phyloP scores from a whole-genome alignment of 2,888 invertebrate species.

The Dastarcus helophoroides region DNA sequence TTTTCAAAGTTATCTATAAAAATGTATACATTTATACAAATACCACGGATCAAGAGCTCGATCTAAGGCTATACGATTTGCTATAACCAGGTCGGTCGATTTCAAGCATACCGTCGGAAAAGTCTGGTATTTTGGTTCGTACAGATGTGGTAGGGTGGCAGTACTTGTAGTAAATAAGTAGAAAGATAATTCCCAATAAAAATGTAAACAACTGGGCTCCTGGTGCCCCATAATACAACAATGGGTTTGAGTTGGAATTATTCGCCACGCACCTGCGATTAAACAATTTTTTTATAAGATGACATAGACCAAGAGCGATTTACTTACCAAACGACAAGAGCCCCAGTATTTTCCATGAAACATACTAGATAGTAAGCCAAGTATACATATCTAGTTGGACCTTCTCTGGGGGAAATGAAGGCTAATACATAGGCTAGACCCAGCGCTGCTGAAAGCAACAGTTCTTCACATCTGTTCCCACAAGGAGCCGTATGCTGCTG shows the following conservation, averaged over 20 bases:
- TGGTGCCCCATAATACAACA: slow-evolving; percentile 36
- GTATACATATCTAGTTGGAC: slow-evolving; percentile 44
- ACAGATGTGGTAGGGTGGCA: slow-evolving; percentile 34
- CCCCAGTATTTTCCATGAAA: slow-evolving; percentile 40
- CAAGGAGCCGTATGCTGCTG: slow-evolving; percentile 38
- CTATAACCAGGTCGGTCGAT: slow-evolving; percentile 33
- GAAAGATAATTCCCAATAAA: slow-evolving; percentile 32
- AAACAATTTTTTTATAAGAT: slow-evolving; percentile 6
- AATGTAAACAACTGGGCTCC: slow-evolving; percentile 34
- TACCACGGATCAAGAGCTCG: slow-evolving; percentile 30
- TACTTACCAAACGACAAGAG: slow-evolving; percentile 38
- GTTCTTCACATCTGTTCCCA: slow-evolving; percentile 36
- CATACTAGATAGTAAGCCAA: slow-evolving; percentile 38
- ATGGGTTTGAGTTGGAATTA: slow-evolving; percentile 32
- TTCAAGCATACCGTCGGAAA: slow-evolving; percentile 25
- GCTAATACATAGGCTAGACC: slow-evolving; percentile 49
- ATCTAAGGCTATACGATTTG: slow-evolving; percentile 30
- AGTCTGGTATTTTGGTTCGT: slow-evolving; percentile 25
- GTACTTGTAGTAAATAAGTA: slow-evolving; percentile 36
- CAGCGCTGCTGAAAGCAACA: slow-evolving; percentile 41
- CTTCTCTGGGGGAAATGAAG: slow-evolving; percentile 48
- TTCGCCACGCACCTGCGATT: slow-evolving; percentile 35
- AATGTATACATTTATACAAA: slow-evolving; percentile 20
- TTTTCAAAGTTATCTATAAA: slow-evolving; percentile 3
- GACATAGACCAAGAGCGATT: too few species aligned